Base-by-base conservation (phyloP, 2,113 vertebrate species). In the Bufo bufo region DNA sequence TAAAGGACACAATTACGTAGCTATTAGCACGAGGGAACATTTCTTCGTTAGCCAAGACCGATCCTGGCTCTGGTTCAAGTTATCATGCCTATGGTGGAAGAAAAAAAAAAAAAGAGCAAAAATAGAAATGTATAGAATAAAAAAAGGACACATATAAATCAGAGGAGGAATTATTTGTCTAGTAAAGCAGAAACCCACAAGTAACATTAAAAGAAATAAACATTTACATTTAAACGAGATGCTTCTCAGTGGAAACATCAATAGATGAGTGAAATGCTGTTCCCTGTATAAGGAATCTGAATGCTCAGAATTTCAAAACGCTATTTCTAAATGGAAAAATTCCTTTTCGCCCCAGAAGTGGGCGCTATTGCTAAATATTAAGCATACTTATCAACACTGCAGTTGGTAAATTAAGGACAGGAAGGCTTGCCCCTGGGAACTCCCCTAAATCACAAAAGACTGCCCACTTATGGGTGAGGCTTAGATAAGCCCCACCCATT, bases 21-120 rank as follows among this genome's bases (percentile, higher is more conserved):
- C 90, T 90, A 90, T 79, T 90, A 90, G 92, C 89, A 92, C 90
- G 89, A 90, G 77, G 90, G 92, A 90, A 93, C 91, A 91, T 89
- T 90, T 90, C 91, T 90, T 88, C 83, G 3, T 5, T 91, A 89
- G 92, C 91, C 94, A 93, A 93, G 92, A 86, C 85, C 86, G 92
- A 92, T 92, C 85, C 85, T 45, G 72, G 90, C 90, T 91, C 77
- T 12, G 90, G 77, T 89, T 90, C 13, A 9, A 91, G 77, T 86
- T 89, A 90, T 91, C 77, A 89, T 89, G 91, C 91, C 90, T 89
- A 89, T 33, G 93, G 7, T 69, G 82, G 63, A 54, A 86, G 33
- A 33, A 33, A 33, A 33, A 54, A 87, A 91, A 85, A 91, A 80
- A 89, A 88, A 94, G 92, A 89, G 50, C 93, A 91, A 93, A 91